Percentiles rank a stretch among this genome's conserved stretches.
These are phyloP conservation scores for Teinopalpus imperialis DNA, from an alignment of 2,888 invertebrate species.

Conservation along the genomic window DNA sequence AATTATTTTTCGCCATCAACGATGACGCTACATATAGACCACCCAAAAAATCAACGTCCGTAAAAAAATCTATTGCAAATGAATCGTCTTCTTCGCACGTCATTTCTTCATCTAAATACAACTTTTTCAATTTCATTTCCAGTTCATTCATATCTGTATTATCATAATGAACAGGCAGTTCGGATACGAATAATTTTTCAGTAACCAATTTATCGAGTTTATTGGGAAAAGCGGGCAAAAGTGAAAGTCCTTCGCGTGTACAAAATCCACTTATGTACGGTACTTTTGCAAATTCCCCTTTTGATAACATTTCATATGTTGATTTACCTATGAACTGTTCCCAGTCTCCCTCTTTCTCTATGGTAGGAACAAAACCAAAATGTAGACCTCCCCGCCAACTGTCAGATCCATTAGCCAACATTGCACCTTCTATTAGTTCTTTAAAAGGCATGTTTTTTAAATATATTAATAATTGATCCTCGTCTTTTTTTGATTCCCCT, in stretches of 20 bases:
- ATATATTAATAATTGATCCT: constrained; percentile 49
- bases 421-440: constrained; percentile 53
- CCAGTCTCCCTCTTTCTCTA: constrained; percentile 62
- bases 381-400: constrained; percentile 56
- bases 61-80: constrained; percentile 67
- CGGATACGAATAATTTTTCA: constrained; percentile 51
- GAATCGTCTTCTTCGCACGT: constrained; percentile 56
- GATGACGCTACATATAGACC: constrained; percentile 57
- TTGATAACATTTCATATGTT: constrained; percentile 54
- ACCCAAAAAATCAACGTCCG: constrained; percentile 71
- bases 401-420: constrained; percentile 42
- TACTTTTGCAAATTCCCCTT: constrained; percentile 69
- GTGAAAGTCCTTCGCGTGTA: constrained; percentile 67
- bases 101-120: constrained; percentile 67
- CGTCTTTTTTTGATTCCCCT: constrained; percentile 41
- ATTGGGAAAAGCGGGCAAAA: constrained; percentile 37
- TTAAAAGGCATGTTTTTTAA: constrained; percentile 52
- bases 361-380: constrained; percentile 75
- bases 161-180: constrained; percentile 55
- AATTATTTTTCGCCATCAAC: constrained; percentile 53
- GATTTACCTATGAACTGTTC: constrained; percentile 67
- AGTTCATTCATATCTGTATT: constrained; percentile 42
- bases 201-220: constrained; percentile 40
- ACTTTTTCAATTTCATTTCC: constrained; percentile 51
- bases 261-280: constrained; percentile 77